Evolutionary conservation across 1,140 invertebrate species (phyloP).

Genomic region (Leucophenga varia): DNA sequence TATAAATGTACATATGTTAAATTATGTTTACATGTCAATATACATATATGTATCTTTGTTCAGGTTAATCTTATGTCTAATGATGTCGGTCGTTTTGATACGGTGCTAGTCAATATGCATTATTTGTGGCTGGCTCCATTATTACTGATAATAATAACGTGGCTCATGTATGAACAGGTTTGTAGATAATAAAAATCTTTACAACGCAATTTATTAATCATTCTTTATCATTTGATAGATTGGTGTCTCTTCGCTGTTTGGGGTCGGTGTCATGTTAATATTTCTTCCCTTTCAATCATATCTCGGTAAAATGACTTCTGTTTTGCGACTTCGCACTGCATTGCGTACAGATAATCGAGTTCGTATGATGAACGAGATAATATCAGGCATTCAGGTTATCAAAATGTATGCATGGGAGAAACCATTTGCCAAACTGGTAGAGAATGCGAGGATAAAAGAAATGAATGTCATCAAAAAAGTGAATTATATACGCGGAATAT

Average conservation of each 20-base stretch:
- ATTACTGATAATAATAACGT: constrained; percentile 57
- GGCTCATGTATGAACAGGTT: constrained; percentile 53
- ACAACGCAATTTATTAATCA: neutral
- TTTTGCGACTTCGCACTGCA: constrained; percentile 68
- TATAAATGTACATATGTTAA: too few species aligned
- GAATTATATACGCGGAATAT: constrained; percentile 71
- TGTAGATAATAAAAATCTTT: too few species aligned
- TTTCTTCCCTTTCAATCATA: constrained; percentile 83
- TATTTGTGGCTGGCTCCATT: constrained; percentile 58
- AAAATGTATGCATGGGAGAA: constrained; percentile 92
- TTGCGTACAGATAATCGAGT: constrained; percentile 80
- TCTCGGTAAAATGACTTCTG: constrained; percentile 71
- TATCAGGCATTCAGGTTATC: constrained; percentile 85
- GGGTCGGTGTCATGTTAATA: constrained; percentile 74
- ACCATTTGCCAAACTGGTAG: constrained; percentile 70
- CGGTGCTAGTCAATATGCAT: constrained; percentile 33
- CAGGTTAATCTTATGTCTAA: constrained; percentile 65
- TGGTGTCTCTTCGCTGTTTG: constrained; percentile 73
- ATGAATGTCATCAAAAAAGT: constrained; percentile 65
- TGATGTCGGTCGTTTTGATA: constrained; percentile 56
- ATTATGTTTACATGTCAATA: too few species aligned
- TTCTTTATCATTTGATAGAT: constrained; percentile 57
- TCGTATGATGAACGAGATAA: constrained; percentile 87
- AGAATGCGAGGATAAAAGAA: constrained; percentile 60
- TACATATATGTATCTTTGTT: too few species aligned